Evolutionary conservation across 2,797 vertebrate species (phyloP).

Genomic region (Chelmon rostratus): DNA sequence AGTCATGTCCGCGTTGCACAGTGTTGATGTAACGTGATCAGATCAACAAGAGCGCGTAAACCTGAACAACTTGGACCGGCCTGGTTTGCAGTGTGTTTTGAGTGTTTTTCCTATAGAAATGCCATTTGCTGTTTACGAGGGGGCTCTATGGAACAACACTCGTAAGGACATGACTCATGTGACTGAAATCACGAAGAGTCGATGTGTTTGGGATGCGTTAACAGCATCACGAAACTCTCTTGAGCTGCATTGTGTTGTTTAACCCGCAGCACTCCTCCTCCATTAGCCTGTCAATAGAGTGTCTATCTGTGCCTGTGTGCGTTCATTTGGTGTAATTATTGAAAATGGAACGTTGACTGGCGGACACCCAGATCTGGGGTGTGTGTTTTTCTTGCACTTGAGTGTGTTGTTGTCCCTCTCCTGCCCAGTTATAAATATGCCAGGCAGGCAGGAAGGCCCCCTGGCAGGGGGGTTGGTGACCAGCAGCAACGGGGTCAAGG

Average conservation of each 20-base stretch:
- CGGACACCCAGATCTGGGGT: conserved; percentile 29
- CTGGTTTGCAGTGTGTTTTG: conserved; percentile 18
- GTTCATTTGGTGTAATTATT: conserved; percentile 58
- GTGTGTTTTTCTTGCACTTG: conserved; percentile 56
- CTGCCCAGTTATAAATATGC: conserved; percentile 69
- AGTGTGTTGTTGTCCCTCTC: conserved; percentile 48
- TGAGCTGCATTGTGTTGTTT: conserved; percentile 34
- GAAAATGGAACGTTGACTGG: conserved; percentile 40
- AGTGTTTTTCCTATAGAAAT: conserved; percentile 15
- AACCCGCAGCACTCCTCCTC: conserved; percentile 28
- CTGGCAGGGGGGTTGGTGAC: conserved; percentile 52
- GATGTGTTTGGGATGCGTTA: conserved; percentile 24
- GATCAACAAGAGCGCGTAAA: conserved; percentile 7
- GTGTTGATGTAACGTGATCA: conserved; percentile 47
- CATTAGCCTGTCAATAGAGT: conserved; percentile 23
- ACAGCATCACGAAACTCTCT: conserved; percentile 11
- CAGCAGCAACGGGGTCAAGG: conserved; percentile 75
- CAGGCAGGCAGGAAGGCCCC: conserved; percentile 62
- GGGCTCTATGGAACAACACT: neutral
- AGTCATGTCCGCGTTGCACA: conserved; percentile 60
- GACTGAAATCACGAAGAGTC: conserved; percentile 22
- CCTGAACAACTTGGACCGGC: conserved; percentile 3
- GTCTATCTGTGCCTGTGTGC: conserved; percentile 28
- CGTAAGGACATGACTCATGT: conserved; percentile 27
- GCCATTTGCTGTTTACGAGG: conserved; percentile 3